phyloP scores from a whole-genome alignment of 2,888 invertebrate genomes.

The Ophraella communa region DNA sequence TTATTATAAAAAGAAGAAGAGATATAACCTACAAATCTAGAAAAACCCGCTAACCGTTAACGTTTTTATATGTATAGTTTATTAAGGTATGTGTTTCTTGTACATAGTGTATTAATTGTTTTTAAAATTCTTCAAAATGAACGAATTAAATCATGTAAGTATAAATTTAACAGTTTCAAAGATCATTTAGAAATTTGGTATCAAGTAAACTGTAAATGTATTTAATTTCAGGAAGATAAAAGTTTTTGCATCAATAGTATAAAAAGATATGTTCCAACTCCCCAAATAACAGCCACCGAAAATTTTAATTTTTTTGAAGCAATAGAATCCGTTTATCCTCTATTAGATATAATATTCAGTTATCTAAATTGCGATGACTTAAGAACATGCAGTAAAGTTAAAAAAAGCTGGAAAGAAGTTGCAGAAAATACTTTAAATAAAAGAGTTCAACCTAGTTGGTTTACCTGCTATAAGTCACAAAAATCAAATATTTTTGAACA shows the following conservation, averaged over 20 bases:
- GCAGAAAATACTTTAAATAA: slow-evolving; percentile 43
- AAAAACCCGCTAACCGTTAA: not conserved
- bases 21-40: not conserved
- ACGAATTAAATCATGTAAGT: not conserved
- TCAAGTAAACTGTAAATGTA: no score
- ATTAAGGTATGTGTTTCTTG: not conserved
- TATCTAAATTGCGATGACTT: slow-evolving; percentile 48
- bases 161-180: not conserved
- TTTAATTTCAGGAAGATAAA: slow-evolving; percentile 18
- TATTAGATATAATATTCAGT: slow-evolving; percentile 49
- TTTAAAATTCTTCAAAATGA: not conserved
- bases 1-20: not conserved
- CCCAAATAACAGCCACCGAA: slow-evolving; percentile 35
- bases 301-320: slow-evolving; percentile 49
- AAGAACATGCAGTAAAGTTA: slow-evolving; percentile 44
- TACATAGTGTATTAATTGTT: not conserved
- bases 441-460: slow-evolving; percentile 47
- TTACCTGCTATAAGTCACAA: slow-evolving; percentile 43
- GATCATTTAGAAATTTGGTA: no score
- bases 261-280: slow-evolving; percentile 32
- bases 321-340: slow-evolving; percentile 48
- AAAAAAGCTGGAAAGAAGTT: slow-evolving; percentile 47
- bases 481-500: slow-evolving; percentile 37
- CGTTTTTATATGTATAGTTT: not conserved
- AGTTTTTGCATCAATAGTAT: slow-evolving; percentile 40